These are phyloP conservation scores for Philypnodon macrostomus DNA, from an alignment of 2,797 vertebrate species.

Conservation along the genomic window DNA sequence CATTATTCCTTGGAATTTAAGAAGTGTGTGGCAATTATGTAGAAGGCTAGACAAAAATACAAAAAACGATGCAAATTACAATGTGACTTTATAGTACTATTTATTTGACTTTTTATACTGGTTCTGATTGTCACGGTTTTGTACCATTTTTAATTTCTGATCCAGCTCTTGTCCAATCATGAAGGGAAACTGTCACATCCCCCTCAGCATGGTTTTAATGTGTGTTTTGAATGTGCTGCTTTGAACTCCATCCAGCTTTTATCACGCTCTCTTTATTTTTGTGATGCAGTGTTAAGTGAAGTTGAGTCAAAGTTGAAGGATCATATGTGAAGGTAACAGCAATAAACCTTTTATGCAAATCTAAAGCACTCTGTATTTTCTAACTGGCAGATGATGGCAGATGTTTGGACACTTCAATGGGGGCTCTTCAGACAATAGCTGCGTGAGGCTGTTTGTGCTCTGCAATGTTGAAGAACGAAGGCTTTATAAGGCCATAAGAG, in stretches of 20 bases:
- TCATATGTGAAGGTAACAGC: conserved; percentile 49
- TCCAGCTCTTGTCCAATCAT: neutral
- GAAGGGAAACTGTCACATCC: too few relatives aligned
- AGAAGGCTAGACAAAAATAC: too few relatives aligned
- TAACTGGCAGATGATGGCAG: conserved; percentile 56
- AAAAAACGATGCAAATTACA: too few relatives aligned
- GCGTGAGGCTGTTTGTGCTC: conserved; percentile 52
- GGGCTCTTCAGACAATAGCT: conserved; percentile 53
- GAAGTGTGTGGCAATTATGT: too few relatives aligned
- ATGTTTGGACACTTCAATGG: conserved; percentile 59
- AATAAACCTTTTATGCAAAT: conserved; percentile 68
- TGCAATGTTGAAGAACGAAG: too few relatives aligned
- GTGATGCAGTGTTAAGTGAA: conserved; percentile 70
- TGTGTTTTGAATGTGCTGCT: conserved; percentile 33
- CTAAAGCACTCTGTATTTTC: conserved; percentile 51
- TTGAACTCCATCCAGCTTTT: conserved; percentile 64
- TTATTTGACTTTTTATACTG: neutral
- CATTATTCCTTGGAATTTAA: too few relatives aligned
- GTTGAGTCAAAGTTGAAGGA: conserved; percentile 53
- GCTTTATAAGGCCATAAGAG: conserved; percentile 10
- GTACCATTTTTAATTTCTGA: neutral
- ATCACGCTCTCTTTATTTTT: conserved; percentile 64
- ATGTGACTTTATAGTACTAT: too few relatives aligned
- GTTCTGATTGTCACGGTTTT: conserved; percentile 11
- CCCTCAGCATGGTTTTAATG: too few relatives aligned